Evolutionary conservation across 2,113 vertebrate genomes (phyloP).

Genomic region (Ceyx cyanopectus): DNA sequence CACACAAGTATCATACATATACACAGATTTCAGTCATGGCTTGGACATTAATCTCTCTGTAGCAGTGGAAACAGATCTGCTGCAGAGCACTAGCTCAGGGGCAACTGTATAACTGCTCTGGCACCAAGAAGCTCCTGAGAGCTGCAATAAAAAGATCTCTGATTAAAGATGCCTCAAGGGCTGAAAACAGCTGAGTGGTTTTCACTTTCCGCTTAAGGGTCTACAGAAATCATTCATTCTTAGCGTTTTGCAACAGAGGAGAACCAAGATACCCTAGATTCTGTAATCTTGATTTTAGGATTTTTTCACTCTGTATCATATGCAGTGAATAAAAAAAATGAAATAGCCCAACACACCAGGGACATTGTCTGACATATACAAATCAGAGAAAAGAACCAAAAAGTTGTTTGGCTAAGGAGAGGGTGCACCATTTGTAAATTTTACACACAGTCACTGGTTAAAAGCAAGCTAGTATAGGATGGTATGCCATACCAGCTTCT

Average conservation of each 20-base stretch:
- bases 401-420: background rate
- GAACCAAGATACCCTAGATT: conserved; percentile 10
- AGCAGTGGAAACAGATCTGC: background rate
- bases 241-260: background rate
- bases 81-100: background rate
- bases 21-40: background rate
- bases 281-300: background rate
- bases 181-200: conserved; percentile 24
- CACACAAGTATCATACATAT: background rate
- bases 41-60: background rate
- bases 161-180: conserved; percentile 38
- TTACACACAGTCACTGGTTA: background rate
- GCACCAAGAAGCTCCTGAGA: background rate
- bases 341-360: background rate
- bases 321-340: background rate
- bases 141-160: background rate
- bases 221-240: background rate
- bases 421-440: background rate
- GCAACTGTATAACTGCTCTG: background rate
- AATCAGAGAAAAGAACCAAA: background rate
- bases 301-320: background rate
- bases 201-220: background rate
- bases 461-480: background rate
- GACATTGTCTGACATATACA: background rate
- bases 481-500: background rate